These are phyloP conservation scores for Erpobdella octoculata DNA, from an alignment of 2,888 invertebrate genomes.

Conservation along the genomic window DNA sequence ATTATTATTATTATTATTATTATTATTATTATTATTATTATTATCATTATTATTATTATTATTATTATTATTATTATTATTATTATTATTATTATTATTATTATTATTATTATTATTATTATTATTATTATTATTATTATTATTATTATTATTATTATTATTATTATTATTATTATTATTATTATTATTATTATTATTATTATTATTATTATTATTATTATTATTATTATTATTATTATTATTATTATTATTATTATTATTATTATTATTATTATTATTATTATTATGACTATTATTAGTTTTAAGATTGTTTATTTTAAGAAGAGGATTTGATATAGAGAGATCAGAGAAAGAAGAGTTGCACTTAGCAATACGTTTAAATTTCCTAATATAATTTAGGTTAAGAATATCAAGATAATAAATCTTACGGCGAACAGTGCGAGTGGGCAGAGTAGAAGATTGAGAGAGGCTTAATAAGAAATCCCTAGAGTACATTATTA, in stretches of 20 bases:
- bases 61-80: too few relatives aligned
- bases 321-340: too few relatives aligned
- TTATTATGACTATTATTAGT: neutral
- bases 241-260: conserved; percentile 23
- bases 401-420: too few relatives aligned
- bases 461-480: too few relatives aligned
- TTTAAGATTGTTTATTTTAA: too few relatives aligned
- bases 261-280: conserved; percentile 18
- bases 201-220: conserved; percentile 20
- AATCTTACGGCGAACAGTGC: too few relatives aligned
- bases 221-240: conserved; percentile 25
- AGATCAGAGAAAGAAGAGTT: too few relatives aligned
- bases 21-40: neutral
- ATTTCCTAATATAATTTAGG: too few relatives aligned
- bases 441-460: too few relatives aligned
- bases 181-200: conserved; percentile 21
- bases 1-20: too few relatives aligned
- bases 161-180: conserved; percentile 26
- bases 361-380: too few relatives aligned
- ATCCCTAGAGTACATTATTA: neutral
- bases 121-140: conserved; percentile 27
- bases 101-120: conserved; percentile 39
- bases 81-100: conserved; percentile 44
- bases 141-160: conserved; percentile 23
- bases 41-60: neutral